Conservation (phyloP, 2,888 invertebrate species). For the Chymomyza fuscimana region DNA sequence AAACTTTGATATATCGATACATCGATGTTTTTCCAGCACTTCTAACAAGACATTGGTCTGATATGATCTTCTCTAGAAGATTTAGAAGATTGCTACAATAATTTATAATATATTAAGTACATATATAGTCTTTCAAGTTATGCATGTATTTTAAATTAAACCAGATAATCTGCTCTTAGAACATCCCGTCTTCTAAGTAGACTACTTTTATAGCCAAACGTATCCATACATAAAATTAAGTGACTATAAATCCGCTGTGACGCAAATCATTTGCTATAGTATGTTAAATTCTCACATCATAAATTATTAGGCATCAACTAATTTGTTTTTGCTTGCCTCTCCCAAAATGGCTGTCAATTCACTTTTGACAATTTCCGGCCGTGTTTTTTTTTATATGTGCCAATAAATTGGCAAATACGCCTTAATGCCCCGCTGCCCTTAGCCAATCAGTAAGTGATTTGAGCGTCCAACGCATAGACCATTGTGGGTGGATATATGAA, state of each 20-base stretch:
- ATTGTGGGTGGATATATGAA: slow-evolving; percentile 47
- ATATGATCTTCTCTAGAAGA: too few species aligned
- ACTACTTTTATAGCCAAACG: neutral
- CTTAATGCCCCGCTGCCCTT: slow-evolving; percentile 56
- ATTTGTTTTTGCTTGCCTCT: neutral
- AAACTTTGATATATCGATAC: too few species aligned
- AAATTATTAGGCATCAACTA: neutral
- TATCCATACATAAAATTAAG: neutral
- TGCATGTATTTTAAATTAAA: neutral
- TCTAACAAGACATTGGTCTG: too few species aligned
- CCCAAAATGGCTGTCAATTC: slow-evolving; percentile 36
- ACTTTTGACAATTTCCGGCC: slow-evolving; percentile 70
- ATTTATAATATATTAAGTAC: too few species aligned
- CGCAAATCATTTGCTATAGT: neutral
- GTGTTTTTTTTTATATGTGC: slow-evolving; percentile 52
- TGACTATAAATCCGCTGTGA: neutral
- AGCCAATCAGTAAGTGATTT: slow-evolving; percentile 32
- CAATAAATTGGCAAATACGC: slow-evolving; percentile 60
- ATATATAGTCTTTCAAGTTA: too few species aligned
- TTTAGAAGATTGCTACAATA: too few species aligned
- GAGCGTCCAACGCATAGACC: slow-evolving; percentile 7
- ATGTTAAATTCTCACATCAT: neutral
- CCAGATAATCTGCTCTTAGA: neutral
- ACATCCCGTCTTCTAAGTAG: neutral
- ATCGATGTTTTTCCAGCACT: too few species aligned